Percentiles rank a stretch among this genome's conserved stretches.
Evolutionary conservation across 2,113 vertebrate genomes (phyloP).

Genomic region (Capreolus pygargus): DNA sequence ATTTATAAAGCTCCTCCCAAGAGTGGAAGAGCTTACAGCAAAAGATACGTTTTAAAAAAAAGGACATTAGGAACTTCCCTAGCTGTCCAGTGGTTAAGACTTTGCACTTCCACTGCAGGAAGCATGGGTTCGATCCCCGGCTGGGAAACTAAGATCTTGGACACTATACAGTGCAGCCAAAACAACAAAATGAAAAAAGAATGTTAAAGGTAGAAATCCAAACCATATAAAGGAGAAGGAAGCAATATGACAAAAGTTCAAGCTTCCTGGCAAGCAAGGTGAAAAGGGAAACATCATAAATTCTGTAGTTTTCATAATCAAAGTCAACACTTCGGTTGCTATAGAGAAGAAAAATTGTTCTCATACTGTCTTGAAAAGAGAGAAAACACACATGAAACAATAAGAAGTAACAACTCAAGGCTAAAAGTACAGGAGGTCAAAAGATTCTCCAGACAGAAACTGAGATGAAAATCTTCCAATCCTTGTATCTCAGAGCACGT

Average conservation of each 20-base stretch:
- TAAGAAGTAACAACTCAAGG: neutral
- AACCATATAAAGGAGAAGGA: neutral
- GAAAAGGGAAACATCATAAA: neutral
- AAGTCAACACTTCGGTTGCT: neutral
- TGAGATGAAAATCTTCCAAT: neutral
- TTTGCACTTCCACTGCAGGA: neutral
- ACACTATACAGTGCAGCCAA: neutral
- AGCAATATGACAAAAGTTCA: neutral
- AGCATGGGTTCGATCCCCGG: accelerated
- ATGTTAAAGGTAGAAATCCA: neutral
- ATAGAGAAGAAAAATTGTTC: neutral
- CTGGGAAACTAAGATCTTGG: neutral
- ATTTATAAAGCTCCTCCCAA: neutral
- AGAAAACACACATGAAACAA: neutral
- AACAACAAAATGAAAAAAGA: neutral
- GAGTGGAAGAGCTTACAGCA: neutral
- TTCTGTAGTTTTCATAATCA: neutral
- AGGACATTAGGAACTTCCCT: neutral
- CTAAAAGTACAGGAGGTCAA: neutral
- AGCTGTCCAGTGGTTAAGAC: neutral
- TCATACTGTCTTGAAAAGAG: neutral
- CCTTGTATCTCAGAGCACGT: neutral
- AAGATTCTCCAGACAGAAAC: neutral
- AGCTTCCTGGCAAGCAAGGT: neutral
- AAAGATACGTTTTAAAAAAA: neutral